Evolutionary conservation across 2,888 invertebrate species (phyloP), one percentile per base, ranked within the genome.

Genomic region (Electrophaes corylata): DNA sequence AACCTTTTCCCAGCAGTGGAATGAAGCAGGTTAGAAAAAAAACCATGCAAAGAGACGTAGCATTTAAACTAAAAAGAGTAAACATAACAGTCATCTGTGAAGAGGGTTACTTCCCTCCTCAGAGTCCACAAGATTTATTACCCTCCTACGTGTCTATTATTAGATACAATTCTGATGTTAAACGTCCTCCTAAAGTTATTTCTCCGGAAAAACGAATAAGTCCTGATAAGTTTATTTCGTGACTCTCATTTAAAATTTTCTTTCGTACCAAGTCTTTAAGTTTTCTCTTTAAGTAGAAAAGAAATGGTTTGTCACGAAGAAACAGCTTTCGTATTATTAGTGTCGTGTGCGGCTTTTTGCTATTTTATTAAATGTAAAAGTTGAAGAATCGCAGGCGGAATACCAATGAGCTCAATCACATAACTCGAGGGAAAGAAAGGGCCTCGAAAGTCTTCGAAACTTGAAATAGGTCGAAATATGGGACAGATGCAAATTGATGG

Each of bases 331-430:
- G 35, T 57, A 59, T 71, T 74, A 75, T 73, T 75, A 70, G 69
- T 71, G 63, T 70, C 69, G 60, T 60, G 65, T 69, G 67, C 73
- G 72, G 76, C 69, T 75, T 59, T 50, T 51, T 47, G 55, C 49
- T 44, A 71, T 73, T 79, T 81, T 80, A 81, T 81, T 75, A 78
- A 75, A 74, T 78, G 76, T 77, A 75, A 78, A 81, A 79, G 75
- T 80, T 76, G 70, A 68, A 64, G 71, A 71, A 60, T 64, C 56
- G 64, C 29, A 71, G 65, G 57, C 60, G 70, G 83, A 82, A 83
- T 83, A 81, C 74, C 72, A 72, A 83, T 81, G 78, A 79, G 73
- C 69, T 73, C 78, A 80, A 83, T 83, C 80, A 80, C 80, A 82
- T 79, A 79, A 77, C 76, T 79, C 61, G 68, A 62, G 70, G 67